phyloP scores from a whole-genome alignment of 2,797 vertebrate species.

The Lophius americanus region DNA sequence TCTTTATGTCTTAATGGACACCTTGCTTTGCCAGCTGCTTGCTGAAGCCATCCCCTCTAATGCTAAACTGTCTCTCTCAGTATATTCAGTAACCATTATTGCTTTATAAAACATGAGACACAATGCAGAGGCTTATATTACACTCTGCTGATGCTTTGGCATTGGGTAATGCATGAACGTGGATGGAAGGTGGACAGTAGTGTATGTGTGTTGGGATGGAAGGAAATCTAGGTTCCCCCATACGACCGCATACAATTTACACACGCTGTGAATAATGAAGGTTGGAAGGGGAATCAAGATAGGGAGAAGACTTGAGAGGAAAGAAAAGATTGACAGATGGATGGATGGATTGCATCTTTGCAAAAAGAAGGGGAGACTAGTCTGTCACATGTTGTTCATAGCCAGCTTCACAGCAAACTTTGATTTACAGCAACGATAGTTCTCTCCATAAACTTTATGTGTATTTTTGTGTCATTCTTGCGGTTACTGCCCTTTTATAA shows the following conservation, averaged over 20 bases:
- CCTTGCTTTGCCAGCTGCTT: slow-evolving; percentile 48
- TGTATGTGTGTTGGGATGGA: background rate
- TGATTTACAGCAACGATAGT: slow-evolving; percentile 10
- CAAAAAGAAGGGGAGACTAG: slow-evolving; percentile 20
- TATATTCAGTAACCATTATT: slow-evolving; percentile 72
- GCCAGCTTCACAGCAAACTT: slow-evolving; percentile 18
- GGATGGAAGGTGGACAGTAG: slow-evolving; percentile 16
- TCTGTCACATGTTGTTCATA: slow-evolving; percentile 28
- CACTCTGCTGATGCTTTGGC: slow-evolving; percentile 59
- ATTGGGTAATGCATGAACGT: slow-evolving; percentile 60
- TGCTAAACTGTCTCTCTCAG: slow-evolving; percentile 57
- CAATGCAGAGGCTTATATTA: slow-evolving; percentile 63
- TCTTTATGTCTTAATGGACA: slow-evolving; percentile 45
- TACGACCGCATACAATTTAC: slow-evolving; percentile 16
- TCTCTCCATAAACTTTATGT: slow-evolving; percentile 9
- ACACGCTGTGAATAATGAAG: slow-evolving; percentile 34
- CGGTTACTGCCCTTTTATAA: slow-evolving; percentile 28
- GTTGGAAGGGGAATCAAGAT: slow-evolving; percentile 10
- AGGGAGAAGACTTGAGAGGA: background rate
- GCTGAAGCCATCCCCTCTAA: slow-evolving; percentile 58
- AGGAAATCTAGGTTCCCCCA: slow-evolving; percentile 7
- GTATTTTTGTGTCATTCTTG: background rate
- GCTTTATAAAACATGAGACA: slow-evolving; percentile 69
- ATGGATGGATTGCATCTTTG: slow-evolving; percentile 25
- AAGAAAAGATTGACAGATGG: slow-evolving; percentile 19